phyloP scores from a whole-genome alignment of 2,797 vertebrate genomes.

The Parotocinclus haroldoi region DNA sequence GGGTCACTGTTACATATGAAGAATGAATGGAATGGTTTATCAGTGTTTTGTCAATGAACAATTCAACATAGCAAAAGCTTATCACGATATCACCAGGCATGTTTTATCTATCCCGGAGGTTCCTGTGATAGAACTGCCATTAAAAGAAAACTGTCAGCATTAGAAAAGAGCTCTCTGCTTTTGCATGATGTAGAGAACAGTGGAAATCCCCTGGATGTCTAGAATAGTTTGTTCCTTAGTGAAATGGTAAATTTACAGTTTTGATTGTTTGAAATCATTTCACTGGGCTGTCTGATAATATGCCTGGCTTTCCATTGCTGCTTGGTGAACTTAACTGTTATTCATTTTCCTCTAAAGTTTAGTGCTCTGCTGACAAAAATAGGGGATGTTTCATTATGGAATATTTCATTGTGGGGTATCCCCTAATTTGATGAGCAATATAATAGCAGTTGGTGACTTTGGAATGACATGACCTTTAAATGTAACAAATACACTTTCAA shows the following conservation, averaged over 20 bases:
- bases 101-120: too few species aligned
- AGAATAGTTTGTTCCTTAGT: constrained; percentile 41
- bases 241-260: constrained; percentile 51
- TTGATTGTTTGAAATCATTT: constrained; percentile 61
- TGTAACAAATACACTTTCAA: too few species aligned
- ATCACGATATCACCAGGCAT: not conserved
- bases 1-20: constrained; percentile 57
- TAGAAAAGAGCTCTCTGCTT: constrained; percentile 21
- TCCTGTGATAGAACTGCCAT: too few species aligned
- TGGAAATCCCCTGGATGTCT: constrained; percentile 32
- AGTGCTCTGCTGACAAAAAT: too few species aligned
- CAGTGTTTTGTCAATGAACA: constrained; percentile 40
- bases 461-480: constrained; percentile 22
- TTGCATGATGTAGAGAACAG: constrained; percentile 7
- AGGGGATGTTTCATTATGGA: too few species aligned
- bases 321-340: constrained; percentile 61
- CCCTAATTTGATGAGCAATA: too few species aligned
- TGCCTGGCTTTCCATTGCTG: constrained; percentile 54
- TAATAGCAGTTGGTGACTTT: constrained; percentile 63
- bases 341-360: constrained; percentile 39
- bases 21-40: constrained; percentile 66
- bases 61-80: not conserved
- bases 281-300: constrained; percentile 53
- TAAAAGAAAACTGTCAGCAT: constrained; percentile 1
- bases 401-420: too few species aligned